A percentile compares a stretch with the other conserved stretches of the same genome.
Conservation (phyloP, 2,888 invertebrate species). For the Leucophora obtusa region DNA sequence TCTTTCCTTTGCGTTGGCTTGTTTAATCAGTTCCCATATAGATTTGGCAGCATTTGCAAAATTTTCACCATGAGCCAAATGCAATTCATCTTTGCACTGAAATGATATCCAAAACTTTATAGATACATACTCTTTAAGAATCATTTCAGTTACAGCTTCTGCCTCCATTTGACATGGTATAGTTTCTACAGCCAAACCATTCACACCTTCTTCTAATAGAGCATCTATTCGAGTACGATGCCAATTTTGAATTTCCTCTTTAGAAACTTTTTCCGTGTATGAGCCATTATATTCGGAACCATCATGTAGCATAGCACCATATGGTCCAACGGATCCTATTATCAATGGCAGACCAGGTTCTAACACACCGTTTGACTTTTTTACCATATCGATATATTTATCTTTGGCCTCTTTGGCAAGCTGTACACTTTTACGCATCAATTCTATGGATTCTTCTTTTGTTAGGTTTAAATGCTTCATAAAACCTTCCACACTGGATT, state of each 20-base stretch:
- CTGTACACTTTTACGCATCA: constrained; percentile 86
- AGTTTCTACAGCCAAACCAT: constrained; percentile 93
- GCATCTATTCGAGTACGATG: constrained; percentile 89
- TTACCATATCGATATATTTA: constrained; percentile 80
- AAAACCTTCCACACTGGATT: constrained; percentile 89
- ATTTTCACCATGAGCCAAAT: constrained; percentile 88
- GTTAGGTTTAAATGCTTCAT: constrained; percentile 84
- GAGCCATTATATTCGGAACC: constrained; percentile 95
- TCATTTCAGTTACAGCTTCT: constrained; percentile 86
- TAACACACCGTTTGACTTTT: constrained; percentile 39
- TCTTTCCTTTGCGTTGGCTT: constrained; percentile 81
- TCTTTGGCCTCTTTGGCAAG: constrained; percentile 85
- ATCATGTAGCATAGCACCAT: constrained; percentile 93
- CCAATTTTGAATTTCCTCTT: constrained; percentile 87
- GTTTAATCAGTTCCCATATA: constrained; percentile 81
- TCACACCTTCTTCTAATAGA: constrained; percentile 88
- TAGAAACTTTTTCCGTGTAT: constrained; percentile 84
- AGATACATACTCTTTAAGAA: constrained; percentile 84
- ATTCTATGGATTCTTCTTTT: constrained; percentile 83
- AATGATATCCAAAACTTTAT: constrained; percentile 87
- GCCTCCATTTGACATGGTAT: constrained; percentile 93
- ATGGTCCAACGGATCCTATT: constrained; percentile 95
- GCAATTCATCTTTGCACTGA: constrained; percentile 85
- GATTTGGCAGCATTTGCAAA: constrained; percentile 86
- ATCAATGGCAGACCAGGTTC: constrained; percentile 81